These are phyloP conservation scores for Calephelis virginiensis DNA, from an alignment of 1,140 invertebrate genomes.

Conservation along the genomic window DNA sequence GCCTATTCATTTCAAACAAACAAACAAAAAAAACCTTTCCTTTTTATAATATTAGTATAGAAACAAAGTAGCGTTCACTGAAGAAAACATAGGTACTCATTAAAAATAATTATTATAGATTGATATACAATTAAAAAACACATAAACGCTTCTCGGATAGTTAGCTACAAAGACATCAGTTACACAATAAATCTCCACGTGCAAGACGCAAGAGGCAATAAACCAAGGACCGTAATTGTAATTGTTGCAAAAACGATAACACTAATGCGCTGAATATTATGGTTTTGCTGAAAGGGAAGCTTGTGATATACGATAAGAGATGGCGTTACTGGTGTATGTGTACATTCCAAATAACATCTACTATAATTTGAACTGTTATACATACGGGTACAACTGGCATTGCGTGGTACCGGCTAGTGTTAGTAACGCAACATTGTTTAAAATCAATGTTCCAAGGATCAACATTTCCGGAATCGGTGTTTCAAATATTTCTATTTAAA, in stretches of 20 bases:
- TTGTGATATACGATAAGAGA: slow-evolving; percentile 34
- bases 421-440: too few relatives aligned
- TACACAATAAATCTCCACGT: slow-evolving; percentile 34
- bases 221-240: slow-evolving; percentile 11
- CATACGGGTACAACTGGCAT: too few relatives aligned
- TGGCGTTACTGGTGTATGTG: slow-evolving; percentile 35
- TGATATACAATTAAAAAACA: slow-evolving; percentile 10
- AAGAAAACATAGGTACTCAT: not conserved
- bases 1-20: too few relatives aligned
- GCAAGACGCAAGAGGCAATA: slow-evolving; percentile 33
- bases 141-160: slow-evolving; percentile 6
- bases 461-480: too few relatives aligned
- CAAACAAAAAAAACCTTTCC: too few relatives aligned
- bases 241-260: slow-evolving; percentile 32
- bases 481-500: too few relatives aligned
- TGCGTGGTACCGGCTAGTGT: too few relatives aligned
- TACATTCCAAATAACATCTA: too few relatives aligned
- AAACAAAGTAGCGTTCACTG: not conserved
- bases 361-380: too few relatives aligned
- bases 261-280: slow-evolving; percentile 8
- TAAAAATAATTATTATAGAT: not conserved
- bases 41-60: too few relatives aligned
- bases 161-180: slow-evolving; percentile 4
- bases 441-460: too few relatives aligned
- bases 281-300: slow-evolving; percentile 9